These are phyloP conservation scores for Lordiphosa stackelbergi DNA, from an alignment of 1,140 invertebrate species.

Conservation along the genomic window DNA sequence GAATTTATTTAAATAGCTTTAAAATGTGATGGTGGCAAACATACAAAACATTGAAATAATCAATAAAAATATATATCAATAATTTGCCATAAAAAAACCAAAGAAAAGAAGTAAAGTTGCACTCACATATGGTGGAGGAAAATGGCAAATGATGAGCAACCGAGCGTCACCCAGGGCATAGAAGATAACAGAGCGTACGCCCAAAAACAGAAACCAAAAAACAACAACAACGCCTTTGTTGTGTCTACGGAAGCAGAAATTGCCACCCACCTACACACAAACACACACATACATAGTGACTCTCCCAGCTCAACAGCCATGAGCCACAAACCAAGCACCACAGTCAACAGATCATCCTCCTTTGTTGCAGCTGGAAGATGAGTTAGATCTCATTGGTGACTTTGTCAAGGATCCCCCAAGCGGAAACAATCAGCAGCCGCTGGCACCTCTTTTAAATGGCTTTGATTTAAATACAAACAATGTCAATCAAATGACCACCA, in stretches of 20 bases:
- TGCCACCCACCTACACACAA: slow-evolving; percentile 12
- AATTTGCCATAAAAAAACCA: slow-evolving; percentile 37
- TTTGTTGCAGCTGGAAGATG: slow-evolving; percentile 66
- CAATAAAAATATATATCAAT: slow-evolving; percentile 45
- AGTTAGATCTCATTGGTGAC: slow-evolving; percentile 64
- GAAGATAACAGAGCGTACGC: slow-evolving; percentile 59
- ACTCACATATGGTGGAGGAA: slow-evolving; percentile 28
- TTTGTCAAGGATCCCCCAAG: slow-evolving; percentile 51
- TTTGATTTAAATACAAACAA: slow-evolving; percentile 32
- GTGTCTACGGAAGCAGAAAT: slow-evolving; percentile 26
- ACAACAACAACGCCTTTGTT: slow-evolving; percentile 51
- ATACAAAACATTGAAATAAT: slow-evolving; percentile 31
- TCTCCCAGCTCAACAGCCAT: slow-evolving; percentile 9
- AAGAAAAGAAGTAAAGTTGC: slow-evolving; percentile 18
- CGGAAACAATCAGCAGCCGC: slow-evolving; percentile 19
- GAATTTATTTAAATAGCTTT: too few species aligned
- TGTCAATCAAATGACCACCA: slow-evolving; percentile 52
- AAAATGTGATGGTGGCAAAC: background rate
- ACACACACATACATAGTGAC: slow-evolving; percentile 18
- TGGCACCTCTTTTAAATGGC: slow-evolving; percentile 49
- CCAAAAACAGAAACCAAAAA: slow-evolving; percentile 43
- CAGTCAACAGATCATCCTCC: slow-evolving; percentile 36
- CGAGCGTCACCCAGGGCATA: slow-evolving; percentile 36
- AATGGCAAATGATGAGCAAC: slow-evolving; percentile 48
- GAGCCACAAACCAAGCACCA: slow-evolving; percentile 24